A percentile compares a stretch with the other conserved stretches of the same genome.
phyloP scores from a whole-genome alignment of 2,888 invertebrate genomes.

The Metallyticus violacea region DNA sequence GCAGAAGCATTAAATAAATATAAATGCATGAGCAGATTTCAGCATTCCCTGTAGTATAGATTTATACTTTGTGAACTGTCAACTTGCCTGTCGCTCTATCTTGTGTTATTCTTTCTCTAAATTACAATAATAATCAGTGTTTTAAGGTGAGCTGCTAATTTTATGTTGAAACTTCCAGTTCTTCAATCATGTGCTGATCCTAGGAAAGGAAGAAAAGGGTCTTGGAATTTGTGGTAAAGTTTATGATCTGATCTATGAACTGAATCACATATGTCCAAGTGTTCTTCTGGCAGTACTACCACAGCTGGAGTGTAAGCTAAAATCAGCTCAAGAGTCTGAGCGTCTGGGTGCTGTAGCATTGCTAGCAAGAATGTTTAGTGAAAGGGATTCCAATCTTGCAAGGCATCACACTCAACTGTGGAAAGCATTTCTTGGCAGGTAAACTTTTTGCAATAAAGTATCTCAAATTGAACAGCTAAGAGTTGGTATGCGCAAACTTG shows the following conservation, averaged over 20 bases:
- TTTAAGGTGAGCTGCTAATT: constrained; percentile 33
- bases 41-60: no score
- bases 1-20: no score
- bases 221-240: constrained; percentile 79
- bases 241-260: constrained; percentile 93
- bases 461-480: not conserved
- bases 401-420: constrained; percentile 83
- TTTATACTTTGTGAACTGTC: no score
- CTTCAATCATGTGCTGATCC: constrained; percentile 91
- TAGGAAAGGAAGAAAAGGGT: constrained; percentile 85
- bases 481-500: no score
- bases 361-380: constrained; percentile 94
- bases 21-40: no score
- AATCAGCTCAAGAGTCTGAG: constrained; percentile 87
- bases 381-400: constrained; percentile 86
- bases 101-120: no score
- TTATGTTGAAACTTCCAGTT: constrained; percentile 61
- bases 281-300: constrained; percentile 86
- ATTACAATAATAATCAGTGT: no score
- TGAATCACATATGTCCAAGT: constrained; percentile 88
- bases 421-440: constrained; percentile 85
- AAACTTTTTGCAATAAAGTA: constrained; percentile 19
- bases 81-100: no score
- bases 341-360: constrained; percentile 84
- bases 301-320: constrained; percentile 91